Conservation (phyloP, 2,113 vertebrate genomes). For the pig (Sus scrofa) region DNA sequence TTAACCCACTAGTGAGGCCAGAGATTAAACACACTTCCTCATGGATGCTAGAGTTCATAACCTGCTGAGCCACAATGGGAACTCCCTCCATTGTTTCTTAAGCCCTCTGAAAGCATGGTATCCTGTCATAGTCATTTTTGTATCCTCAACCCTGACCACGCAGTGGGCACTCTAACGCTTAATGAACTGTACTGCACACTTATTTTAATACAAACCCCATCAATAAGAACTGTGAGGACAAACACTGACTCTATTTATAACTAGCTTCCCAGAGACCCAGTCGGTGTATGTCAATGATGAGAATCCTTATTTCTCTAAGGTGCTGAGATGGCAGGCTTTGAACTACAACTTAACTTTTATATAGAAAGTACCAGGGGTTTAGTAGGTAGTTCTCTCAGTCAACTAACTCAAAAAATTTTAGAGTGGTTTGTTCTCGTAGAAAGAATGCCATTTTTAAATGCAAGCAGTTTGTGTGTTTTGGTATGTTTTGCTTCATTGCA, state of each 20-base stretch:
- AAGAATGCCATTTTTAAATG: conserved; percentile 40
- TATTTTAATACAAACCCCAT: background rate
- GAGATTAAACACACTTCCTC: too few relatives aligned
- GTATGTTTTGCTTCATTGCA: background rate
- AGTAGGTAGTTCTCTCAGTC: conserved; percentile 11
- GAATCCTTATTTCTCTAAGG: background rate
- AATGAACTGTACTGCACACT: background rate
- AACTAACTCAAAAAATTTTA: conserved; percentile 43
- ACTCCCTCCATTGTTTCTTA: background rate
- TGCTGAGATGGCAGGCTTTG: background rate
- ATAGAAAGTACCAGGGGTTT: background rate
- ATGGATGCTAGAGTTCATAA: too few relatives aligned
- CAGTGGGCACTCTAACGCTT: background rate
- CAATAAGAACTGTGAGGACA: background rate
- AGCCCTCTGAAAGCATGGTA: background rate
- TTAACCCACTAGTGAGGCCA: too few relatives aligned
- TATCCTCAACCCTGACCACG: background rate
- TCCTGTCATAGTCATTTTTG: background rate
- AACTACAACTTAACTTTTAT: background rate
- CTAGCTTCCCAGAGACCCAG: background rate
- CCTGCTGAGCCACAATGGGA: too few relatives aligned
- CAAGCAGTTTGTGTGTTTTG: conserved; percentile 43
- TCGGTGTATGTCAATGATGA: background rate
- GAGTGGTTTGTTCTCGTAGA: background rate
- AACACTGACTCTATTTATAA: background rate